These are phyloP conservation scores for Cotesia typhae DNA, from an alignment of 1,140 invertebrate genomes.

Conservation along the genomic window DNA sequence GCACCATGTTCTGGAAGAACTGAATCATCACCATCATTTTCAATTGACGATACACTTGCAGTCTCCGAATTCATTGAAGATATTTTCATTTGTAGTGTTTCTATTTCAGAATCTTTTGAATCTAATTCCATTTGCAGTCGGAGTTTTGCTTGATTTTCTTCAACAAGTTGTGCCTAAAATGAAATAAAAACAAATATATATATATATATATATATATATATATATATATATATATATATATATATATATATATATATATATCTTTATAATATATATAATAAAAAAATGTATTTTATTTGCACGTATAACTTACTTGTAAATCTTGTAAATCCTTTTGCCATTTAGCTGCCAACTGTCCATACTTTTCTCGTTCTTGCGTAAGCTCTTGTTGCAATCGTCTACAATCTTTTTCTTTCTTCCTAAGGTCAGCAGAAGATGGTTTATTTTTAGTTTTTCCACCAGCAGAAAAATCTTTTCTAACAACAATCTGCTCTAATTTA, in stretches of 20 bases:
- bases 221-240: not conserved
- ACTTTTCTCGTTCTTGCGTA: conserved; percentile 93
- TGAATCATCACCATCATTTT: conserved; percentile 84
- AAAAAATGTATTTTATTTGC: not conserved
- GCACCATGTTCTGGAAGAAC: conserved; percentile 67
- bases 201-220: conserved; percentile 7
- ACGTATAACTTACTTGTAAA: conserved; percentile 69
- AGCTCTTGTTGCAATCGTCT: conserved; percentile 94
- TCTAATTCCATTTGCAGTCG: conserved; percentile 94
- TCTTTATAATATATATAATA: no score
- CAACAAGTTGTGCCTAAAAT: conserved; percentile 68
- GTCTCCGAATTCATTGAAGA: conserved; percentile 83
- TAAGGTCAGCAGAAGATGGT: conserved; percentile 78
- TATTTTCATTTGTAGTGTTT: conserved; percentile 87
- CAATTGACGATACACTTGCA: conserved; percentile 88
- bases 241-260: conserved; percentile 6
- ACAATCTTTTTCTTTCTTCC: conserved; percentile 95
- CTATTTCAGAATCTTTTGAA: conserved; percentile 95
- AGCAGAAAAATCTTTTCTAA: conserved; percentile 81
- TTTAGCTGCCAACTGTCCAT: conserved; percentile 84
- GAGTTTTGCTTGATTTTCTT: conserved; percentile 73
- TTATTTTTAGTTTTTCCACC: conserved; percentile 74
- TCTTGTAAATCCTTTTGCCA: conserved; percentile 89
- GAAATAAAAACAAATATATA: not conserved
- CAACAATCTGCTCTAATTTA: conserved; percentile 97